Evolutionary conservation across 2,797 vertebrate species (phyloP).

Genomic region (Ptychobarbus kaznakovi): DNA sequence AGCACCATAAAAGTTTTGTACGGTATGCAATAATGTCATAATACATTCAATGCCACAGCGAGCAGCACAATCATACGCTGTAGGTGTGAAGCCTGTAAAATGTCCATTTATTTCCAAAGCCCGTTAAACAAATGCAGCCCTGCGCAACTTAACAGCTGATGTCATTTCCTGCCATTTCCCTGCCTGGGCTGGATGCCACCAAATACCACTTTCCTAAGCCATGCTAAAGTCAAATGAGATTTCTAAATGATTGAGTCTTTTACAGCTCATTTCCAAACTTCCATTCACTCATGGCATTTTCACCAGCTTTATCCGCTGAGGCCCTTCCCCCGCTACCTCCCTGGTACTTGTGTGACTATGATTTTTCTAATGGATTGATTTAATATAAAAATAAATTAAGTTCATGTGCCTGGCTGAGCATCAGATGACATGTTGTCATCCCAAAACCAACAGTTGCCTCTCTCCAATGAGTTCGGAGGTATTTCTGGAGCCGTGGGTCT

Average conservation of each 20-base stretch:
- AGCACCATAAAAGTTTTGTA: constrained; percentile 6
- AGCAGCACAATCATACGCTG: constrained; percentile 65
- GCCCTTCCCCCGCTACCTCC: constrained; percentile 53
- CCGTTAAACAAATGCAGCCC: constrained; percentile 68
- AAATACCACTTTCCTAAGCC: constrained; percentile 62
- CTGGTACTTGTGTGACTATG: constrained; percentile 47
- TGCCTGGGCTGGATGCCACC: constrained; percentile 62
- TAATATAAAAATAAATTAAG: constrained; percentile 58
- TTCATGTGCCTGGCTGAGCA: constrained; percentile 38
- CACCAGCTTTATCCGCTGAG: constrained; percentile 59
- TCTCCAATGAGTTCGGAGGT: constrained; percentile 11
- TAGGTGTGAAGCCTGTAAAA: constrained; percentile 58
- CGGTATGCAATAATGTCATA: constrained; percentile 27
- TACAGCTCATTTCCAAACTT: constrained; percentile 75
- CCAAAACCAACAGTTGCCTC: constrained; percentile 21
- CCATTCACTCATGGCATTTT: constrained; percentile 68
- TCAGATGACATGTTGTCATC: constrained; percentile 16
- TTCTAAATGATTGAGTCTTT: constrained; percentile 71
- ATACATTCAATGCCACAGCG: constrained; percentile 48
- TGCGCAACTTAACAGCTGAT: constrained; percentile 69
- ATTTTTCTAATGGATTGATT: constrained; percentile 62
- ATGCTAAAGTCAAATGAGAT: constrained; percentile 65
- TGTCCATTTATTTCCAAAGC: constrained; percentile 69
- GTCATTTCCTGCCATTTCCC: constrained; percentile 78
- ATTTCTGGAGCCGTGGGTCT: constrained; percentile 18